These are phyloP conservation scores for Chamaea fasciata DNA, from an alignment of 2,113 vertebrate genomes.

Conservation along the genomic window DNA sequence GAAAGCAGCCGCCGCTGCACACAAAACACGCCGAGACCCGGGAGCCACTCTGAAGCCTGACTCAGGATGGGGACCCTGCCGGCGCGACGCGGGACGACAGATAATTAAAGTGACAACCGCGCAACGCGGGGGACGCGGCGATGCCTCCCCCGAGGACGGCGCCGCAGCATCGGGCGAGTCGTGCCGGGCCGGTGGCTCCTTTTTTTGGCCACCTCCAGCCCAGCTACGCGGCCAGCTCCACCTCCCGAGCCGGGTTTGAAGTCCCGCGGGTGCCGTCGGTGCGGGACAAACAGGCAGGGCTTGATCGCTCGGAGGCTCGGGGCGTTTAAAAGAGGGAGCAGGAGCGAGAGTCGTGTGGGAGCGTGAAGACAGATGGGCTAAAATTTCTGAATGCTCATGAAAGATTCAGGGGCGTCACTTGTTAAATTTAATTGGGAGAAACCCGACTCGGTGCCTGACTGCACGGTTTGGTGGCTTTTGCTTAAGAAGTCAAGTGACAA, in stretches of 20 bases:
- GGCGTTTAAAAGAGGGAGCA: not conserved
- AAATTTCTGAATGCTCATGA: constrained; percentile 65
- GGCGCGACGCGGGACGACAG: constrained; percentile 16
- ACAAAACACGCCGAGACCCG: not conserved
- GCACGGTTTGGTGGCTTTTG: constrained; percentile 56
- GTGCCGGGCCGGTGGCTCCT: not conserved
- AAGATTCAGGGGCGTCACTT: constrained; percentile 73
- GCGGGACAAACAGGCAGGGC: not conserved
- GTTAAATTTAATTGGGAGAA: constrained; percentile 79
- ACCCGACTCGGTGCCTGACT: constrained; percentile 42
- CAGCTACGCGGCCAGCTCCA: rapidly evolving
- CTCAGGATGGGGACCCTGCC: constrained; percentile 51
- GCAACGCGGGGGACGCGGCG: not conserved
- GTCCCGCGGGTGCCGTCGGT: not conserved
- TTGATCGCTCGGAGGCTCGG: not conserved
- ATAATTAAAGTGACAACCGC: constrained; percentile 66
- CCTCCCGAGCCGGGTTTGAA: not conserved
- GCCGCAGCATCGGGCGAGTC: not conserved
- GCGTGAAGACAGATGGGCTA: constrained; percentile 46
- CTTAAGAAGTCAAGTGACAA: constrained; percentile 70
- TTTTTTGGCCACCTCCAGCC: not conserved
- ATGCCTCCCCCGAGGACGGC: not conserved
- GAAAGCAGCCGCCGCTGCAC: constrained; percentile 28
- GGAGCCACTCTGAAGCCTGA: constrained; percentile 52
- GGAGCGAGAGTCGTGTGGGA: not conserved